These are phyloP conservation scores for Chrysotoxum bicinctum DNA, from an alignment of 2,888 invertebrate species.

Conservation along the genomic window DNA sequence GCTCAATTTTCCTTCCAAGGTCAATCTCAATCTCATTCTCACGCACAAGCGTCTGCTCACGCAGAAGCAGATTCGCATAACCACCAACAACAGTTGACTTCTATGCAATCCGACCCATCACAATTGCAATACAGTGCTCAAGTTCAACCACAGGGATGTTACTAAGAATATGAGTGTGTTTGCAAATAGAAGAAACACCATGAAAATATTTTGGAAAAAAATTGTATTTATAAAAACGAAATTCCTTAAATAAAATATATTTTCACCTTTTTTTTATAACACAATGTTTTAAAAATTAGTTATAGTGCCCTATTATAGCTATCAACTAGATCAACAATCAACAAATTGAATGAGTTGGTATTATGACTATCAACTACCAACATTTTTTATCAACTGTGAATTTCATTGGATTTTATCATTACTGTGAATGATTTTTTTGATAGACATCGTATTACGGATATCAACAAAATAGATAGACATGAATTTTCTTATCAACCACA, in stretches of 20 bases:
- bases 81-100: slow-evolving; percentile 5
- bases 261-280: slow-evolving; percentile 18
- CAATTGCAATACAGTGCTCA: slow-evolving; percentile 5
- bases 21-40: background rate
- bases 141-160: background rate
- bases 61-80: background rate
- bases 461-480: too few relatives aligned
- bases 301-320: too few relatives aligned
- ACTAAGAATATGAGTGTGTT: background rate
- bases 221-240: slow-evolving; percentile 60
- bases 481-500: too few relatives aligned
- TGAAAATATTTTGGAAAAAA: slow-evolving; percentile 37
- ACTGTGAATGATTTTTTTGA: too few relatives aligned
- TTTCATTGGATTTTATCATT: too few relatives aligned
- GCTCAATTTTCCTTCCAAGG: too few relatives aligned
- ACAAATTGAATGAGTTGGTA: too few relatives aligned
- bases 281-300: background rate
- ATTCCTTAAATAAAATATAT: slow-evolving; percentile 55
- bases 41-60: background rate
- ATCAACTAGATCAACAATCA: too few relatives aligned
- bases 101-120: slow-evolving; percentile 25
- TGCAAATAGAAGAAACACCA: background rate
- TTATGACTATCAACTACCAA: too few relatives aligned
- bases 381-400: too few relatives aligned
- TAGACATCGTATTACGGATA: too few relatives aligned